Evolutionary conservation across 2,888 invertebrate genomes (phyloP).

Genomic region (Loripinus fragilis): DNA sequence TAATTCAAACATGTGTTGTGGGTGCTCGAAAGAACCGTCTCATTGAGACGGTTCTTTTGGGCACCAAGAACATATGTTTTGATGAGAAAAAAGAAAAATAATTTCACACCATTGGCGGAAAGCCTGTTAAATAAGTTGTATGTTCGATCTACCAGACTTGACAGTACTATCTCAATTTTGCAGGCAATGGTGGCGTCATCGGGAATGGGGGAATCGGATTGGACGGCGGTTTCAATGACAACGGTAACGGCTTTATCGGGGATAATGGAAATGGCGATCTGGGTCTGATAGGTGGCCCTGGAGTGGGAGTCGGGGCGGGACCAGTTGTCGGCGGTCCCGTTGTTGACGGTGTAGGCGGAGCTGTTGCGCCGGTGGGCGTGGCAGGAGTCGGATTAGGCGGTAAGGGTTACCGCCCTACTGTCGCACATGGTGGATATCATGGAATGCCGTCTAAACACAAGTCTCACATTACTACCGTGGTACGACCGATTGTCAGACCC

Average conservation of each 20-base stretch:
- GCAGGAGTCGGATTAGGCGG: not conserved
- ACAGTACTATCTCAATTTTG: too few species aligned
- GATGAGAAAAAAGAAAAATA: too few species aligned
- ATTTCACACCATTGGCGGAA: too few species aligned
- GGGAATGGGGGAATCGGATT: not conserved
- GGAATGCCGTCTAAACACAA: constrained; percentile 33
- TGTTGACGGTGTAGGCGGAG: not conserved
- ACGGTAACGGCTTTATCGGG: not conserved
- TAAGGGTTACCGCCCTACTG: not conserved
- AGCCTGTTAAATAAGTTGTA: too few species aligned
- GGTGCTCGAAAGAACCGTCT: too few species aligned
- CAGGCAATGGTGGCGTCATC: not conserved
- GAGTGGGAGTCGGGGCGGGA: not conserved
- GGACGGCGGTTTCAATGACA: not conserved
- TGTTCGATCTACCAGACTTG: too few species aligned
- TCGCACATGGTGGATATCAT: not conserved
- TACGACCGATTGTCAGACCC: constrained; percentile 45
- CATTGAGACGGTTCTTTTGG: too few species aligned
- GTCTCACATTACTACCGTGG: constrained; percentile 49
- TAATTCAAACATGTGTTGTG: too few species aligned
- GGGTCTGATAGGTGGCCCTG: not conserved
- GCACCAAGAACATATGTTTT: too few species aligned
- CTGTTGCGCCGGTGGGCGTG: not conserved
- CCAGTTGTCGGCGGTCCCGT: not conserved
- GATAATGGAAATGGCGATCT: not conserved